A percentile compares a stretch with the other conserved stretches of the same genome.
These are phyloP conservation scores for Helicoverpa zea DNA, from an alignment of 1,140 invertebrate genomes.

Conservation along the genomic window DNA sequence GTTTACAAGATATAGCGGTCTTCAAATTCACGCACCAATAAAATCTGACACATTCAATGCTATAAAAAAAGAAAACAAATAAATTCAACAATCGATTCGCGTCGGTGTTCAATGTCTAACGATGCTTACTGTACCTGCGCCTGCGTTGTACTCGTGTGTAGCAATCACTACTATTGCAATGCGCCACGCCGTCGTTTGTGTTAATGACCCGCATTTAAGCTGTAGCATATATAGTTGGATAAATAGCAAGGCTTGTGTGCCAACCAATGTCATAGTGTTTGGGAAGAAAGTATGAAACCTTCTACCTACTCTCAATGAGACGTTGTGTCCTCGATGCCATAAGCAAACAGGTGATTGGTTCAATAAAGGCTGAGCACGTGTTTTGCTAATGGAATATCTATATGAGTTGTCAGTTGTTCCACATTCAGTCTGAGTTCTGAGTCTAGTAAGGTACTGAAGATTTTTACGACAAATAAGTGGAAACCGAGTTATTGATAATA, in stretches of 20 bases:
- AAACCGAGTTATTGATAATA: no score
- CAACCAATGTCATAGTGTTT: constrained; percentile 42
- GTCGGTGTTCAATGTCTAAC: constrained; percentile 36
- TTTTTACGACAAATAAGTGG: no score
- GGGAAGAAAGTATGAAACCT: constrained; percentile 25
- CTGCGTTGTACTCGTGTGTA: constrained; percentile 18
- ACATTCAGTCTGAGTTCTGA: no score
- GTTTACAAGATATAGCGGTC: background rate
- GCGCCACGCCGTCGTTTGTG: constrained; percentile 50
- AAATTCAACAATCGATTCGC: constrained; percentile 33
- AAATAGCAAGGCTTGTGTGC: constrained; percentile 49
- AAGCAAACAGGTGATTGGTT: background rate
- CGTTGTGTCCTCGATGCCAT: background rate
- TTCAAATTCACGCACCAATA: background rate
- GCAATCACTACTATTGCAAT: constrained; percentile 44
- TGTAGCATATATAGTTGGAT: constrained; percentile 54
- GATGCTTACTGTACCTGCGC: constrained; percentile 22
- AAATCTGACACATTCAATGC: constrained; percentile 10
- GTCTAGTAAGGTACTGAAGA: no score
- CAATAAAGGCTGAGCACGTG: background rate
- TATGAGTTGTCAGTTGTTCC: background rate
- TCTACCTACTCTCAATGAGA: constrained; percentile 31
- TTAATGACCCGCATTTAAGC: constrained; percentile 59
- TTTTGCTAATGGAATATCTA: background rate
- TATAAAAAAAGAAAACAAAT: constrained; percentile 30